Evolutionary conservation across 2,888 invertebrate genomes (phyloP).

Genomic region (Nomada fabriciana): DNA sequence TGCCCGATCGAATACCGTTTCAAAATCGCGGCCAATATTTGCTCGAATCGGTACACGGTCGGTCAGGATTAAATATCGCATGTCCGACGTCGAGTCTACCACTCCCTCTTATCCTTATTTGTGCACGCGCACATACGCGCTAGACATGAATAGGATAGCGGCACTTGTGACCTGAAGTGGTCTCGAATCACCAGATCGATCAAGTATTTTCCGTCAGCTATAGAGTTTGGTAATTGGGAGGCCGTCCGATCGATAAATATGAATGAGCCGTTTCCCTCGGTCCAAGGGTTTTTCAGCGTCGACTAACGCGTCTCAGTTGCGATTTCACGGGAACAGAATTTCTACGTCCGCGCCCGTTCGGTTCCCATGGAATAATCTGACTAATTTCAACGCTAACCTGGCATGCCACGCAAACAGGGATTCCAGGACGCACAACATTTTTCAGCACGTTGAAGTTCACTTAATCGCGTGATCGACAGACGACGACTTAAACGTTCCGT

Average conservation of each 20-base stretch:
- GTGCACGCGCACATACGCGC: not conserved
- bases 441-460: not conserved
- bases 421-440: too few relatives aligned
- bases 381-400: too few relatives aligned
- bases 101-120: not conserved
- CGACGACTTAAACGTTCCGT: constrained; percentile 14
- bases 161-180: not conserved
- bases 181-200: constrained; percentile 39
- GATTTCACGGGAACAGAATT: not conserved
- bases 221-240: constrained; percentile 33
- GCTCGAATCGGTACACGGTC: not conserved
- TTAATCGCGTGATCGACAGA: constrained; percentile 12
- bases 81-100: not conserved
- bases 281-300: constrained; percentile 9
- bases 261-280: constrained; percentile 36
- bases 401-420: too few relatives aligned
- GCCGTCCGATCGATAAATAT: constrained; percentile 49
- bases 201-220: constrained; percentile 40
- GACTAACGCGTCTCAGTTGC: not conserved
- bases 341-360: too few relatives aligned
- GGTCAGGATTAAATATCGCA: constrained; percentile 32
- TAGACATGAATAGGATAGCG: constrained; percentile 19
- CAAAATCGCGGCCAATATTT: constrained; percentile 4
- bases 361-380: too few relatives aligned
- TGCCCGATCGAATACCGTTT: not conserved